Evolutionary conservation across 2,888 invertebrate species (phyloP).

Genomic region (Epirrhoe alternata): DNA sequence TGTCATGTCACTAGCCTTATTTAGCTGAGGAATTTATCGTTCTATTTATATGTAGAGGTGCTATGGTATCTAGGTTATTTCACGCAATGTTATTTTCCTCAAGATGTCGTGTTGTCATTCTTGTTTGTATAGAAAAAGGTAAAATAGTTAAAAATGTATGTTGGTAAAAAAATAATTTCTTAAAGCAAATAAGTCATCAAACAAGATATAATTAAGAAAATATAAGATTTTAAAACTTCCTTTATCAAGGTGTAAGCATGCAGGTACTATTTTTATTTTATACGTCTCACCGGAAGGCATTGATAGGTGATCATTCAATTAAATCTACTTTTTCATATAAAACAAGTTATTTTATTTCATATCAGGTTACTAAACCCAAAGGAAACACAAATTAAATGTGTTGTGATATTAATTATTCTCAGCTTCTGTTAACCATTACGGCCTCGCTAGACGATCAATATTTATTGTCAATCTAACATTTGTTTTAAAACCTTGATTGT

Average conservation of each 20-base stretch:
- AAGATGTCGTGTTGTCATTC: background rate
- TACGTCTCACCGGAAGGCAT: background rate
- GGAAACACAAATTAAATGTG: constrained; percentile 22
- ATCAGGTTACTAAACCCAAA: constrained; percentile 7
- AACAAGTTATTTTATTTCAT: background rate
- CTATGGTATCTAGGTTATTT: background rate
- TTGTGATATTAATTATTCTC: constrained; percentile 29
- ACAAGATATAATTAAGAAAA: background rate
- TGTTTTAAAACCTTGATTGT: background rate
- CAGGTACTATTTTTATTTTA: background rate
- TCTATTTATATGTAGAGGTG: background rate
- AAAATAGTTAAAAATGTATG: no score
- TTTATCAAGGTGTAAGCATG: background rate
- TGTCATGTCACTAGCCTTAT: no score
- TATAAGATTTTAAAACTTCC: background rate
- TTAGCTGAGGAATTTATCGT: background rate
- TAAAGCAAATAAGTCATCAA: no score
- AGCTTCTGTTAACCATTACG: constrained; percentile 22
- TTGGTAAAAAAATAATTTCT: no score
- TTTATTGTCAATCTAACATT: background rate
- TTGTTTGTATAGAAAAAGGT: no score
- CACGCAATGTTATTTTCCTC: background rate
- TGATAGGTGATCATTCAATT: background rate
- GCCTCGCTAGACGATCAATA: background rate
- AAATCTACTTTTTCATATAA: background rate